A percentile compares a stretch with the other conserved stretches of the same genome.
Evolutionary conservation across 2,888 invertebrate genomes (phyloP).

Genomic region (Brenthis ino): DNA sequence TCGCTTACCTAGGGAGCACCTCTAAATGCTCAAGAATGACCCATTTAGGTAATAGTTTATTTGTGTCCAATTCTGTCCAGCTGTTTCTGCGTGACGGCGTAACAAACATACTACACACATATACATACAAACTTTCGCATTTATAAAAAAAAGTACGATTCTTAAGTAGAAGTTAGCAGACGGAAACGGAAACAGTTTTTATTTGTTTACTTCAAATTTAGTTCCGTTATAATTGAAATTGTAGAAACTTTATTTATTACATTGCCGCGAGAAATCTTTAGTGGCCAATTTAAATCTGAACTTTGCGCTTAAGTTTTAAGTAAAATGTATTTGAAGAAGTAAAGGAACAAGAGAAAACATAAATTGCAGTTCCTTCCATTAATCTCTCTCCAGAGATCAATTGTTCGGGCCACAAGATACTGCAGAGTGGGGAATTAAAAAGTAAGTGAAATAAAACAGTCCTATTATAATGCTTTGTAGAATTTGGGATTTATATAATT

Average conservation of each 20-base stretch:
- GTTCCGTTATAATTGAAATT: neutral
- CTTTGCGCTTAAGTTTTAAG: constrained; percentile 20
- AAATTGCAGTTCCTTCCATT: constrained; percentile 37
- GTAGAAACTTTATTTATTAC: constrained; percentile 5
- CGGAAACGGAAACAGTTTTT: neutral
- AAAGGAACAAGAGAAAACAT: constrained; percentile 30
- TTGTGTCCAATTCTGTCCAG: too few relatives aligned
- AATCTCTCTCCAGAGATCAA: constrained; percentile 35
- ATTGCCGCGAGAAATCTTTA: constrained; percentile 17
- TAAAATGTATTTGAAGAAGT: constrained; percentile 22
- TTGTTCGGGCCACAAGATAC: constrained; percentile 32
- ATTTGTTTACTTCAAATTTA: neutral
- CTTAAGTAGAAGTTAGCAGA: neutral
- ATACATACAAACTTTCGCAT: too few relatives aligned
- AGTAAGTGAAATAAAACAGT: neutral
- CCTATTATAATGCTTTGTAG: neutral
- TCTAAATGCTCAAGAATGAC: too few relatives aligned
- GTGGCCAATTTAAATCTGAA: constrained; percentile 21
- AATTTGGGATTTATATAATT: neutral
- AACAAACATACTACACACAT: too few relatives aligned
- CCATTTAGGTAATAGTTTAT: too few relatives aligned
- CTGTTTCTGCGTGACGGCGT: too few relatives aligned
- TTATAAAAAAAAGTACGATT: neutral
- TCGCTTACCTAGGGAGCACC: too few relatives aligned
- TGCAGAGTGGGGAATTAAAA: constrained; percentile 13